Conservation (phyloP, 2,888 invertebrate species). For the Tipula unca region DNA sequence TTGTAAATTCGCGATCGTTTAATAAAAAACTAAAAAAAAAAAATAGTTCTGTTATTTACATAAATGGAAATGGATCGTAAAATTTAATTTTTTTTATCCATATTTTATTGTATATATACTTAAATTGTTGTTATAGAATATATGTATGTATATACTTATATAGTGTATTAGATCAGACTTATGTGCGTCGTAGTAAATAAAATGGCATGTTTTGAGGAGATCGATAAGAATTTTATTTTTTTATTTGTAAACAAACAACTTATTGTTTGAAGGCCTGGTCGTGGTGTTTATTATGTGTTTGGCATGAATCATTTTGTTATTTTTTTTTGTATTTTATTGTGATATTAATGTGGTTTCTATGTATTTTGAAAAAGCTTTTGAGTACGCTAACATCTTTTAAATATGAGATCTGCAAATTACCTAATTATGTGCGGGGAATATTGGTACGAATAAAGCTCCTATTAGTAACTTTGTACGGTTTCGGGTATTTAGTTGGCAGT, state of each 20-base stretch:
- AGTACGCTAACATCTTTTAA: too few species aligned
- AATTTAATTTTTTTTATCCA: background rate
- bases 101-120: background rate
- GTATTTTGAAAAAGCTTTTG: too few species aligned
- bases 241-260: background rate
- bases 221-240: background rate
- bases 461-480: too few species aligned
- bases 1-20: background rate
- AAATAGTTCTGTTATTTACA: background rate
- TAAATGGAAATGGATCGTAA: conserved; percentile 3
- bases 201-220: background rate
- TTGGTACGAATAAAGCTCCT: too few species aligned
- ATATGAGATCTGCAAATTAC: too few species aligned
- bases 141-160: background rate
- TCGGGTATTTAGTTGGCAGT: too few species aligned
- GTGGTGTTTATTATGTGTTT: background rate
- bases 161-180: background rate
- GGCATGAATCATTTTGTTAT: background rate
- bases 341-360: too few species aligned
- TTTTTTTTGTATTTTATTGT: background rate
- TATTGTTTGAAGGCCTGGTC: background rate
- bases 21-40: background rate
- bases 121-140: background rate
- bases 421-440: too few species aligned
- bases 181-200: background rate